A percentile compares a stretch with the other conserved stretches of the same genome.
These are phyloP conservation scores for Rhizoglyphus robini DNA, from an alignment of 1,140 invertebrate species.

Conservation along the genomic window DNA sequence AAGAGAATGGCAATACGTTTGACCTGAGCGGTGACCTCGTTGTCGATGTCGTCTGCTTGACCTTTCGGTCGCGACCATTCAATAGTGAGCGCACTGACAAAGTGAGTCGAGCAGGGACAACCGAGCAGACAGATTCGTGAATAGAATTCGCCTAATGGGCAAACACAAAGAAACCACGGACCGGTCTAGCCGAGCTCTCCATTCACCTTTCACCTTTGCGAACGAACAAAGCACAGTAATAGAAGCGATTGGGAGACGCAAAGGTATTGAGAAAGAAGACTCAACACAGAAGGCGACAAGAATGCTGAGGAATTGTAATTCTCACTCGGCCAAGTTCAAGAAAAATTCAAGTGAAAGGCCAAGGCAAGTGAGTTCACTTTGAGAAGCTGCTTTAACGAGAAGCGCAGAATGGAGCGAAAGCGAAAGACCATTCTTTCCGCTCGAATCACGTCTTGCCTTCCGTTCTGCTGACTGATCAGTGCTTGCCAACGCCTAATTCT, in stretches of 20 bases:
- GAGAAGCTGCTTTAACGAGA: no score
- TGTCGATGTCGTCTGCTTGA: not conserved
- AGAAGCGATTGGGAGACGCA: not conserved
- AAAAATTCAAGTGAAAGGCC: not conserved
- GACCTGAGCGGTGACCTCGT: not conserved
- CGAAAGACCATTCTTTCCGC: no score
- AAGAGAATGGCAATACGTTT: not conserved
- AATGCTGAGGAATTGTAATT: not conserved
- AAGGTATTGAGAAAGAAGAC: not conserved
- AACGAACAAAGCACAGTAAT: not conserved
- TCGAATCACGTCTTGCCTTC: no score
- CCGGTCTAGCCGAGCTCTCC: not conserved
- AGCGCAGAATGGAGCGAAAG: no score
- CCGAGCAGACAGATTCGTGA: slow-evolving; percentile 1
- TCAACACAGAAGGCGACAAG: not conserved
- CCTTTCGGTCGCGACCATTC: not conserved
- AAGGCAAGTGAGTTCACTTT: no score
- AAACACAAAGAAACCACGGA: not conserved
- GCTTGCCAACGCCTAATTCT: slow-evolving; percentile 9
- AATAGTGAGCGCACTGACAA: not conserved
- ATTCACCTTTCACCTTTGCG: not conserved
- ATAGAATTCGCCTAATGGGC: slow-evolving; percentile 3
- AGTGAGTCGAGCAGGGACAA: not conserved
- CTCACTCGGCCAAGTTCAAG: not conserved
- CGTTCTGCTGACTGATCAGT: no score